phyloP scores from a whole-genome alignment of 2,888 invertebrate genomes.

The Scaptomyza flava region DNA sequence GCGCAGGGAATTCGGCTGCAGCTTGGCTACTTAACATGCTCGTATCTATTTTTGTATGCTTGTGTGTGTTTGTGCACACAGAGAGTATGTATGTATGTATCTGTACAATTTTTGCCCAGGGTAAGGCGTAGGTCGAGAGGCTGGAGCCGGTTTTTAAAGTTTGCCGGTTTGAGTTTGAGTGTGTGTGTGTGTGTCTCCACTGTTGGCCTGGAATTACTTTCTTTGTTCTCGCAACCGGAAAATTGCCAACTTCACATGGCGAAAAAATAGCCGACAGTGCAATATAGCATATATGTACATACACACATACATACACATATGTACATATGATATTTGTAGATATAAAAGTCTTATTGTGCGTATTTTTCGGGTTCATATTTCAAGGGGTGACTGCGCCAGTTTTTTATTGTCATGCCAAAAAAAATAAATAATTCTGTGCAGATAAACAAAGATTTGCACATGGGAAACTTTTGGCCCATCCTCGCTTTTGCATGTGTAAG shows the following conservation, averaged over 20 bases:
- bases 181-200: too few species aligned
- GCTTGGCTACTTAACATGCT: slow-evolving; percentile 64
- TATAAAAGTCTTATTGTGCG: too few species aligned
- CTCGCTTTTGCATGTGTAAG: slow-evolving; percentile 46
- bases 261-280: slow-evolving; percentile 26
- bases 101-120: slow-evolving; percentile 35
- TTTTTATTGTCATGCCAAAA: background rate
- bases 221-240: slow-evolving; percentile 69
- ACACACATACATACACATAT: background rate
- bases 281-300: background rate
- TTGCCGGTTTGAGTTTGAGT: slow-evolving; percentile 39
- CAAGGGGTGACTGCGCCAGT: slow-evolving; percentile 1
- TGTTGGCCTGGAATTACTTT: slow-evolving; percentile 64
- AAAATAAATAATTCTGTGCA: slow-evolving; percentile 13
- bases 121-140: slow-evolving; percentile 46
- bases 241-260: slow-evolving; percentile 47
- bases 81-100: slow-evolving; percentile 21
- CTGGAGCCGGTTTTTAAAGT: slow-evolving; percentile 66
- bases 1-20: slow-evolving; percentile 69
- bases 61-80: background rate
- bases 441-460: slow-evolving; percentile 56
- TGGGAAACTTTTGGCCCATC: slow-evolving; percentile 38
- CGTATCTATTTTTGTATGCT: slow-evolving; percentile 7
- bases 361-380: slow-evolving; percentile 14
- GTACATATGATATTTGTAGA: background rate